Base-by-base conservation (phyloP, 2,113 vertebrate species). In the Canis aureus region DNA sequence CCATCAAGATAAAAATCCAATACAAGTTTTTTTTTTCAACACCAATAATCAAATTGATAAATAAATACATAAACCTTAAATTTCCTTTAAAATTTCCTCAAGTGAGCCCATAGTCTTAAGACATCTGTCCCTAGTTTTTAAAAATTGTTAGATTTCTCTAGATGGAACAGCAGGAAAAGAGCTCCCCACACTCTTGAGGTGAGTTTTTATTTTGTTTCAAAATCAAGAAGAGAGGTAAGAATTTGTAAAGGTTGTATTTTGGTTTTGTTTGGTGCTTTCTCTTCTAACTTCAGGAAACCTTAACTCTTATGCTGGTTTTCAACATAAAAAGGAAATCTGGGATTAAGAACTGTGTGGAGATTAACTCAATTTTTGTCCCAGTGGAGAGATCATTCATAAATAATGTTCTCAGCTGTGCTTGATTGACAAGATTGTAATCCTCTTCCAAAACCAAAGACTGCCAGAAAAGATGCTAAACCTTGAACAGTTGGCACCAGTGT, bases 321-420 rank as follows among this genome's bases (percentile, higher is more conserved):
- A 64, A 11, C 62, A 27, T 8, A 22, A 87, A 88, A 85, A 86
- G 9, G 13, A n/a, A 71, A 97, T 95, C 82, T 96, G 93, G 55
- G 22, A 94, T n/a, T 81, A 93, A 96, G 32, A 57, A 97, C 92
- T 80, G 0, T 79, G 35, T 66, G 88, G 78, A 97, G 76, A 79
- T 87, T 76, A 78, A 57, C 96, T 98, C 94, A 78, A 22, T 90
- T 97, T 97, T 89, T 81, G 95, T 89, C 73, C 87, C 89, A 73
- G 55, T 94, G 60, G 84, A 92, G 84, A 96, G 79, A n/a, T 20
- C 90, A 95, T 71, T 89, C 81, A 98, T 82, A 96, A 97, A 89
- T 93, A 97, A 92, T 25, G 97, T 84, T 85, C 53, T 94, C 12
- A 38, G 57, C 59, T 57, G 49, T 93, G 57, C 16, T 88, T 32